Evolutionary conservation across 2,113 vertebrate species (phyloP).

Genomic region (Ovibos moschatus): DNA sequence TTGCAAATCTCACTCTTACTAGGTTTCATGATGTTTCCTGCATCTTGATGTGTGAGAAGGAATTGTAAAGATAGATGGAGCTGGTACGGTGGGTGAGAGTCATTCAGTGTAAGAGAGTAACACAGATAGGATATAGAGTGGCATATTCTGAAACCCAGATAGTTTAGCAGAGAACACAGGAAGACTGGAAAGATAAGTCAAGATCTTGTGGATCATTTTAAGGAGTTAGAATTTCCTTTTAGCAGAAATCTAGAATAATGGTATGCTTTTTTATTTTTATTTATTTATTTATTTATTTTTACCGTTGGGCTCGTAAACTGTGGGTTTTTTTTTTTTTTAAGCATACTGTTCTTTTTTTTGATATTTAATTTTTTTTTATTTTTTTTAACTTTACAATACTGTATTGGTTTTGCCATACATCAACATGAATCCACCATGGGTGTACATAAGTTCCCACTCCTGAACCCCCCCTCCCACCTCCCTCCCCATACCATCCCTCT

Average conservation of each 20-base stretch:
- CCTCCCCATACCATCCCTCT: too few species aligned
- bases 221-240: background rate
- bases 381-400: too few species aligned
- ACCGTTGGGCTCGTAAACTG: too few species aligned
- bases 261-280: background rate
- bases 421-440: too few species aligned
- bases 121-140: background rate
- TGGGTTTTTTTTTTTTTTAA: too few species aligned
- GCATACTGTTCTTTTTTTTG: too few species aligned
- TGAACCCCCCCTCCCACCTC: too few species aligned
- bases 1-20: background rate
- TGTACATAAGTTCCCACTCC: too few species aligned
- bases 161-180: background rate
- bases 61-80: background rate
- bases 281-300: too few species aligned
- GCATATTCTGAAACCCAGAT: background rate
- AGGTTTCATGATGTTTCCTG: background rate
- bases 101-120: background rate
- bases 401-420: too few species aligned
- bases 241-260: background rate
- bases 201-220: background rate
- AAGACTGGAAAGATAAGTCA: background rate
- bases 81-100: background rate
- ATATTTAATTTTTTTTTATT: too few species aligned
- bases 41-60: background rate